These are phyloP conservation scores for Lacerta bilineata DNA, from an alignment of 2,797 vertebrate species.

Conservation along the genomic window DNA sequence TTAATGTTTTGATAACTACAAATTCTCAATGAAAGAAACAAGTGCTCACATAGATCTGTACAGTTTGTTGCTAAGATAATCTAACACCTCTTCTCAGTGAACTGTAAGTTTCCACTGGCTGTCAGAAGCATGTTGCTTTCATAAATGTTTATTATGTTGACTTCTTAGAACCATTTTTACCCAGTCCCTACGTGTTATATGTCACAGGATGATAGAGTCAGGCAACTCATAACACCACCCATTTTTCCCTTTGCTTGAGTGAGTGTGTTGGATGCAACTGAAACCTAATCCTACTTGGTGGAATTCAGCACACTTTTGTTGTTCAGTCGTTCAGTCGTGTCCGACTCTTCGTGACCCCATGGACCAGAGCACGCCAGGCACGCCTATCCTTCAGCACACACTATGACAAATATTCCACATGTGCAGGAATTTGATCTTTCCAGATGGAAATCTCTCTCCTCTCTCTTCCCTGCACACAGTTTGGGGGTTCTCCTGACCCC, in stretches of 20 bases:
- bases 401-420: no score
- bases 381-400: no score
- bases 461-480: no score
- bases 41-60: background rate
- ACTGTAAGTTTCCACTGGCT: background rate
- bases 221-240: background rate
- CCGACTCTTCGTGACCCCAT: no score
- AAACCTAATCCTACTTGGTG: background rate
- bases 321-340: no score
- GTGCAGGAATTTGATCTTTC: no score
- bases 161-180: background rate
- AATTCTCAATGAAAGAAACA: background rate
- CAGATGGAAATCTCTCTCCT: no score
- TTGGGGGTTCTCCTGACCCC: no score
- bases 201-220: background rate
- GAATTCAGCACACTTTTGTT: no score
- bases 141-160: background rate
- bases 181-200: background rate
- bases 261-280: background rate
- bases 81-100: background rate
- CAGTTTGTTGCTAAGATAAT: background rate
- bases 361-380: no score
- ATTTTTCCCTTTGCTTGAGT: background rate
- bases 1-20: constrained; percentile 4
- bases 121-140: background rate